Evolutionary conservation across 2,797 vertebrate genomes (phyloP).

Genomic region (Etheostoma nigrum): DNA sequence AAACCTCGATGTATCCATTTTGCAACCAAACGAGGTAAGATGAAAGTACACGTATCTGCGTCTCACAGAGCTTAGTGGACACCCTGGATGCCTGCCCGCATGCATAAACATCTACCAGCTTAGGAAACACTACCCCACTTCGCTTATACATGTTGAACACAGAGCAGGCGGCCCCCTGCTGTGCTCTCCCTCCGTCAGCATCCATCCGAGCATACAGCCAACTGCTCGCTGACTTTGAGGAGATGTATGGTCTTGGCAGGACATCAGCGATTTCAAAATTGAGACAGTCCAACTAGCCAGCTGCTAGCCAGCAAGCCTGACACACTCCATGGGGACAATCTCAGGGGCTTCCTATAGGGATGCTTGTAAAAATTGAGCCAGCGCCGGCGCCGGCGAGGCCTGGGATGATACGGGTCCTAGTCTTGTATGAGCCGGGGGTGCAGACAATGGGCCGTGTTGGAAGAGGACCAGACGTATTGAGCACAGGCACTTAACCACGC

Average conservation of each 20-base stretch:
- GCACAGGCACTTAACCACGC: constrained; percentile 42
- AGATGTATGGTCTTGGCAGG: constrained; percentile 33
- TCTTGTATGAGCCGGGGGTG: constrained; percentile 42
- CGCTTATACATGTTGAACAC: not conserved
- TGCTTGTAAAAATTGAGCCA: constrained; percentile 31
- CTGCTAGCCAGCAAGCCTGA: constrained; percentile 4
- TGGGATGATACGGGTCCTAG: constrained; percentile 37
- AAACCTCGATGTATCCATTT: not conserved
- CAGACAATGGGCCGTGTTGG: constrained; percentile 66
- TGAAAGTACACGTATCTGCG: not conserved
- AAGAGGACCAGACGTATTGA: constrained; percentile 67
- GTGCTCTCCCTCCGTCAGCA: constrained; percentile 25
- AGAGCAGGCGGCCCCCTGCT: constrained; percentile 3
- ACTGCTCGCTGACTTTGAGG: constrained; percentile 11
- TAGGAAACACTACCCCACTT: constrained; percentile 16
- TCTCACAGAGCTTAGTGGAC: not conserved
- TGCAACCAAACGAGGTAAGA: constrained; percentile 6
- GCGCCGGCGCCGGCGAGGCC: constrained; percentile 6
- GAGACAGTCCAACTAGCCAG: constrained; percentile 21
- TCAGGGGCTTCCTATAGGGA: constrained; percentile 4
- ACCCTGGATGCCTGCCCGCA: not conserved
- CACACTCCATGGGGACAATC: constrained; percentile 27
- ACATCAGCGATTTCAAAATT: constrained; percentile 35
- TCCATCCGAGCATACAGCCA: constrained; percentile 23
- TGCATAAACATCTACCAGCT: constrained; percentile 23